phyloP scores from a whole-genome alignment of 2,797 vertebrate genomes.

The Arnoldichthys spilopterus region DNA sequence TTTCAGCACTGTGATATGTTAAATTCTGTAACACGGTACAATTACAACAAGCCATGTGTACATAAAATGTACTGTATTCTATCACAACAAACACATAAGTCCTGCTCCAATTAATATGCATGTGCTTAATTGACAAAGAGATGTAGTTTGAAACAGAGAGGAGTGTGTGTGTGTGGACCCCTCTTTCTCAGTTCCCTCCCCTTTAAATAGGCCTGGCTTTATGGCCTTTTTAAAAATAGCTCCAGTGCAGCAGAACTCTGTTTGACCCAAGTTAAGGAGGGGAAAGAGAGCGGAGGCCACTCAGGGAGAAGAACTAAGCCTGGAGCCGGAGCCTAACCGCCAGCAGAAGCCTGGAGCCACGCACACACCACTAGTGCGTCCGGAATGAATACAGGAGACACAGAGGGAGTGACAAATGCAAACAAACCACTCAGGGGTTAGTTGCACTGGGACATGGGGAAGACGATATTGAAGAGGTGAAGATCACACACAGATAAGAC shows the following conservation, averaged over 20 bases:
- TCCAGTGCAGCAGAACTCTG: slow-evolving; percentile 66
- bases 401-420: background rate
- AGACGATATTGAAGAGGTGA: background rate
- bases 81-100: slow-evolving; percentile 5
- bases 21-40: background rate
- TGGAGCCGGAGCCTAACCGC: slow-evolving; percentile 7
- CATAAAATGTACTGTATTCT: slow-evolving; percentile 2
- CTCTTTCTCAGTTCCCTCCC: slow-evolving; percentile 13
- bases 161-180: slow-evolving; percentile 23
- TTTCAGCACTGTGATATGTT: background rate
- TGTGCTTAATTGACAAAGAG: slow-evolving; percentile 50
- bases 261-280: slow-evolving; percentile 63
- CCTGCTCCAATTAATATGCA: slow-evolving; percentile 45
- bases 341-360: slow-evolving; percentile 17
- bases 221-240: slow-evolving; percentile 74
- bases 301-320: background rate
- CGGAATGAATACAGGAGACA: slow-evolving; percentile 13
- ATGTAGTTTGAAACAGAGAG: slow-evolving; percentile 24
- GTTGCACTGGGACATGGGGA: background rate
- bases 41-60: background rate
- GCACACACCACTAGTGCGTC: background rate
- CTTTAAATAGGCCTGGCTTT: slow-evolving; percentile 61
- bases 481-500: background rate
- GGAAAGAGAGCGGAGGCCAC: slow-evolving; percentile 5
- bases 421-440: background rate